Base-by-base conservation (phyloP, 2,797 vertebrate species). In the Arrhamphus sclerolepis region DNA sequence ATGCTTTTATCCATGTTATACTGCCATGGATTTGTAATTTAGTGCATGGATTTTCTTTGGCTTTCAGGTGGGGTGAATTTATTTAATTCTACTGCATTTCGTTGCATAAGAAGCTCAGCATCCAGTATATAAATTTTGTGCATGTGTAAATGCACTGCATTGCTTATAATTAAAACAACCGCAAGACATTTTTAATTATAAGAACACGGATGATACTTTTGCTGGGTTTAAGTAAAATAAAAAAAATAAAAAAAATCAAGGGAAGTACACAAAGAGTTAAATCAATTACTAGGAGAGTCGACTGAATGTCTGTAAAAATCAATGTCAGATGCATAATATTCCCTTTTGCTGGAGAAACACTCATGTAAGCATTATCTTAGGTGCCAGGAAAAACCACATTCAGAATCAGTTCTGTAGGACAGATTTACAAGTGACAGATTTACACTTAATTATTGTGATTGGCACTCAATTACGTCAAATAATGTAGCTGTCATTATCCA, bases 301-400 rank as follows among this genome's bases (percentile, higher is more conserved):
- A 69, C 77, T 72, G 53, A 54, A 70, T 66, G 73, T 70, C 69
- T 73, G 52, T 75, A 73, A 78, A n/a, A 88, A 86, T 88, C 70
- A 87, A 71, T 77, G 54, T 52, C 84, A 87, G 77, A 86, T 79
- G 80, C 59, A 85, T 72, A 60, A 77, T 78, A 83, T 82, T 70
- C 51, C 31, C 66, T 78, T 76, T 71, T 62, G 34, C 54, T 70
- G 58, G 47, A 63, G 50, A 56, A 73, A 50, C 74, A 59, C 74
- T 75, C 64, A 50, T 65, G 59, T 66, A 50, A 54, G 43, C 70
- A 66, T 70, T 65, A 61, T 70, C 17, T 31, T 68, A 40, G 54
- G 47, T 78, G 80, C 62, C 72, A 81, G 66, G 53, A 74, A 84
- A 84, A 84, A 54, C 26, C 74, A 29, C 62, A 73, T 48, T 46